Percentiles rank a stretch among this genome's conserved stretches.
Evolutionary conservation across 2,797 vertebrate genomes (phyloP).

Genomic region (Cebuella pygmaea): DNA sequence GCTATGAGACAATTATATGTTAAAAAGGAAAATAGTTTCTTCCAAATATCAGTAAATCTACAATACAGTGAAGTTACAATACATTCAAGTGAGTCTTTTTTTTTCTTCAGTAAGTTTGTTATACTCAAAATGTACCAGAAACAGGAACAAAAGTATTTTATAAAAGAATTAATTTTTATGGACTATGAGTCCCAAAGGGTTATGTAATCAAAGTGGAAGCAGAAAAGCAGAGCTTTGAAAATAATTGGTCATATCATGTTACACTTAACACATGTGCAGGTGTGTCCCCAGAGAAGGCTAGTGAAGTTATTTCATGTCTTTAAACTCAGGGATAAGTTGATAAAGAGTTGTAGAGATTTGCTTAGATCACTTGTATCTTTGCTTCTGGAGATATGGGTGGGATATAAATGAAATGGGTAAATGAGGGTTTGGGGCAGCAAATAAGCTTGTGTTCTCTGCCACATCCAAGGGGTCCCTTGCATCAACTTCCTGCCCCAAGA

Average conservation of each 20-base stretch:
- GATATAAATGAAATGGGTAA: background rate
- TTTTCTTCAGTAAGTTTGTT: background rate
- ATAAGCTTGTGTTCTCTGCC: background rate
- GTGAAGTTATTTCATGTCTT: background rate
- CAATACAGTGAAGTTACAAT: background rate
- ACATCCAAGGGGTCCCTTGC: background rate
- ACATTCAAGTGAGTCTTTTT: background rate
- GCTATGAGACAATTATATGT: background rate
- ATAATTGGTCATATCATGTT: background rate
- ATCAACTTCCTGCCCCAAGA: background rate
- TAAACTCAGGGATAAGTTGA: background rate
- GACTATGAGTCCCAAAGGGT: background rate
- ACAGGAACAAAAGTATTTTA: background rate
- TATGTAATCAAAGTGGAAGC: background rate
- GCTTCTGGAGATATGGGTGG: background rate
- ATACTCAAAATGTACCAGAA: background rate
- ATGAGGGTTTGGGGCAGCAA: background rate
- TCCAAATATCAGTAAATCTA: background rate
- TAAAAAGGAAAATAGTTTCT: background rate
- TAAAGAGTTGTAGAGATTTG: background rate
- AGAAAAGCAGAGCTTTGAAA: constrained; percentile 11
- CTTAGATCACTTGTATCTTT: background rate
- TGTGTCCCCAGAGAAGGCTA: background rate
- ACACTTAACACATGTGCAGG: background rate
- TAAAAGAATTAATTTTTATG: background rate